Conservation (phyloP, 2,888 invertebrate genomes). For the Patella ulyssiponensis region DNA sequence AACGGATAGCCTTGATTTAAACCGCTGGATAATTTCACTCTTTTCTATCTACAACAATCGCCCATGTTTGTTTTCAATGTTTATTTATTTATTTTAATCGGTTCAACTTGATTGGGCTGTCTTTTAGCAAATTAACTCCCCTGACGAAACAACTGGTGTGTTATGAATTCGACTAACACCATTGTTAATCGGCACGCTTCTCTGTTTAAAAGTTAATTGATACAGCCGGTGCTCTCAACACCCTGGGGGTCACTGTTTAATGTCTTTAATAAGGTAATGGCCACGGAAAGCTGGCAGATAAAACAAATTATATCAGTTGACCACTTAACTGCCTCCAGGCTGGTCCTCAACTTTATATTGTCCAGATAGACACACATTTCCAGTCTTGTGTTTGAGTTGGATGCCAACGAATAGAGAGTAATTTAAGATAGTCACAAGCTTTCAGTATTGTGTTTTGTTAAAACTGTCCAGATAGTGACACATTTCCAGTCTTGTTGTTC, state of each 20-base stretch:
- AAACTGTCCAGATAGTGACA: too few species aligned
- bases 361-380: too few species aligned
- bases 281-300: background rate
- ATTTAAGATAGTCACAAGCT: too few species aligned
- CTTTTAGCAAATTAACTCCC: background rate
- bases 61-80: background rate
- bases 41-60: background rate
- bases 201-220: background rate
- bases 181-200: slow-evolving; percentile 9
- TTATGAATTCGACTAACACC: background rate
- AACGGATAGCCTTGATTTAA: background rate
- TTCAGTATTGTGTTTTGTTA: too few species aligned
- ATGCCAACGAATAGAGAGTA: too few species aligned
- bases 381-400: too few species aligned
- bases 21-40: background rate
- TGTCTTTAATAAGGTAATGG: background rate
- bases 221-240: background rate
- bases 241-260: slow-evolving; percentile 2
- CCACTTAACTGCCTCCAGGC: slow-evolving; percentile 5
- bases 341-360: background rate
- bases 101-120: background rate
- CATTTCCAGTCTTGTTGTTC: too few species aligned
- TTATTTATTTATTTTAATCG: background rate
- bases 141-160: too few species aligned
- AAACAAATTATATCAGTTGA: slow-evolving; percentile 8